Evolutionary conservation across 2,797 vertebrate genomes (phyloP).

Genomic region (Mionectes olivaceus): DNA sequence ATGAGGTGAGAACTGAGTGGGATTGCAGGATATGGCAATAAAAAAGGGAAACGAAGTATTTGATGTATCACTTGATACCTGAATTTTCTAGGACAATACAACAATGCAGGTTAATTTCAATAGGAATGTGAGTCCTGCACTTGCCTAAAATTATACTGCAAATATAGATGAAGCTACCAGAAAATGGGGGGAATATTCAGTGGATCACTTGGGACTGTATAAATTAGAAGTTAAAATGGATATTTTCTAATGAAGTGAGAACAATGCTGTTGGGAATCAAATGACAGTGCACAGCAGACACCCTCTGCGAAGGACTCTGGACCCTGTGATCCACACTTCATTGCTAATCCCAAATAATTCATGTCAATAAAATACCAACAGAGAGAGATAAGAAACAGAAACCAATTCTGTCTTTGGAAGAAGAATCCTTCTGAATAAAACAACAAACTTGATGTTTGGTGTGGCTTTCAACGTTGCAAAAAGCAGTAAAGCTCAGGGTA

Average conservation of each 20-base stretch:
- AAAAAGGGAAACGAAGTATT: neutral
- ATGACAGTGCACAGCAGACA: neutral
- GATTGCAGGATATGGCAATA: neutral
- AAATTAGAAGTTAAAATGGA: neutral
- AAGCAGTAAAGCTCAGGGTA: neutral
- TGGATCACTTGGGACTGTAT: neutral
- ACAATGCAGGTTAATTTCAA: neutral
- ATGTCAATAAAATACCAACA: neutral
- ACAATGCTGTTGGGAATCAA: neutral
- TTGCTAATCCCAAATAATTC: neutral
- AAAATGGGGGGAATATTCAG: neutral
- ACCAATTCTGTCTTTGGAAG: neutral
- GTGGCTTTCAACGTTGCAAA: neutral
- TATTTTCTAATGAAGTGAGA: conserved; percentile 17
- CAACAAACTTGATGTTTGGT: neutral
- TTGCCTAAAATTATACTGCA: neutral
- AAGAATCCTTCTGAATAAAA: conserved; percentile 13
- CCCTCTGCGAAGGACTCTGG: rapidly evolving
- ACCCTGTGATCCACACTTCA: neutral
- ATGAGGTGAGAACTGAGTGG: neutral
- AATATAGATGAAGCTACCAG: neutral
- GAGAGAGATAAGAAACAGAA: neutral
- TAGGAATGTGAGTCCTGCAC: neutral
- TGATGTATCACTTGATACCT: neutral
- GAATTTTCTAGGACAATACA: neutral